Conservation (phyloP, 2,113 vertebrate genomes). For the Myxocyprinus asiaticus region DNA sequence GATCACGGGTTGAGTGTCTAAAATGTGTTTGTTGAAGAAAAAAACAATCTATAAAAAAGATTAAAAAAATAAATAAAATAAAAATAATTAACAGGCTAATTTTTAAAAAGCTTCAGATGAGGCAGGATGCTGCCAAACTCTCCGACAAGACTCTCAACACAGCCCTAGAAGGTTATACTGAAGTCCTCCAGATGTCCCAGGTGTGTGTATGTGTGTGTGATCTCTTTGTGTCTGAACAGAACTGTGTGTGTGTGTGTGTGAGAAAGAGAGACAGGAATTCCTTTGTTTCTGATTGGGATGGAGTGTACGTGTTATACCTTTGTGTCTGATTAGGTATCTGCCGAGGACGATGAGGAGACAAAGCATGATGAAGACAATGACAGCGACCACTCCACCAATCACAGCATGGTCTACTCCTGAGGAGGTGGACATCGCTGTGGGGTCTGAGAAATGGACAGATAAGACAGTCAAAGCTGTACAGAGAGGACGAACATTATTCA, state of each 20-base stretch:
- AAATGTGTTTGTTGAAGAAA: not conserved
- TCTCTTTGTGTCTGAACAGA: too few relatives aligned
- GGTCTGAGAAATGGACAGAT: slow-evolving; percentile 71
- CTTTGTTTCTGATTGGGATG: slow-evolving; percentile 84
- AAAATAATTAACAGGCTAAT: too few relatives aligned
- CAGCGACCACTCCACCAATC: slow-evolving; percentile 90
- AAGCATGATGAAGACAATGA: slow-evolving; percentile 95
- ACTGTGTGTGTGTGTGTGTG: not conserved
- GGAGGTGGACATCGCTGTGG: slow-evolving; percentile 83
- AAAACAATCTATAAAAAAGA: not conserved
- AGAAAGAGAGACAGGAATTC: slow-evolving; percentile 58
- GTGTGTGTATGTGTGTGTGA: not conserved
- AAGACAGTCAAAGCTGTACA: not conserved
- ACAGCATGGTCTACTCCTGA: slow-evolving; percentile 90
- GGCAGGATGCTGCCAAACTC: not conserved
- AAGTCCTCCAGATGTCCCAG: not conserved
- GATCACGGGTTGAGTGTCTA: not conserved
- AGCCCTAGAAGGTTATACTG: slow-evolving; percentile 2
- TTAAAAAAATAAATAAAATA: too few relatives aligned
- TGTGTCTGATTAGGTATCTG: slow-evolving; percentile 98
- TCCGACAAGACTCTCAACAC: not conserved
- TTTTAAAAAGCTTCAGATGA: not conserved
- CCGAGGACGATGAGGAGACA: slow-evolving; percentile 93
- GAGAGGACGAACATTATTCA: not conserved
- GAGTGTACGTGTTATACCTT: slow-evolving; percentile 76